Base-by-base conservation (phyloP, 2,888 invertebrate genomes). In the Poecilus cupreus region DNA sequence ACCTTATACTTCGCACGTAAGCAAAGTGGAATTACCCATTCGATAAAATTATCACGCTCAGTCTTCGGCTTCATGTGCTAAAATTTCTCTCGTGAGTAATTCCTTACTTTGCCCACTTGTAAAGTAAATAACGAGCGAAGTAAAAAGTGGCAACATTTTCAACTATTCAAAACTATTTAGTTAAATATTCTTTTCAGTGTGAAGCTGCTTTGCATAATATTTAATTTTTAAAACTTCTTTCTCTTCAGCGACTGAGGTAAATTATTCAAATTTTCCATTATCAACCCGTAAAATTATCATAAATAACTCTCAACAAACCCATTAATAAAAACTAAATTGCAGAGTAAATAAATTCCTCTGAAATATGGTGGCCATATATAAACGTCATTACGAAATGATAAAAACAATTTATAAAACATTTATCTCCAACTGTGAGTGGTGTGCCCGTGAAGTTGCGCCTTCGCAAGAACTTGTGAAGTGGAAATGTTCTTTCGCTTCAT, bases 321-420 rank as follows among this genome's bases (percentile, higher is more conserved):
- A 37, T 68, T 68, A 37, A 68, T 68, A 68, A 60, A 22, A 20
- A 6, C 64, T 37, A 37, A 37, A 68, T 37, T 37, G 64, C 64
- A 60, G 18, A 13, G 37, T 68, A 68, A 68, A 68, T 68, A 37
- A 37, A 68, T 37, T 37, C 32, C 37, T 37, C 18, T 60, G 32
- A 60, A 26, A 26, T 60, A 60, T 60, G n/a, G 26, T 32, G 13
- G 60, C 24, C 60, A 24, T 60, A 60, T 32, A 60, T 60, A 13
- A 24, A 24, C 32, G 60, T 60, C 60, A 13, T 60, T 32, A 24
- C 60, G 26, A 60, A 60, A 60, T 68, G 64, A 68, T 68, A 68
- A 68, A 68, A 68, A 68, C 64, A 37, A 68, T 68, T 68, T 68
- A 68, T 68, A 18, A 68, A 68, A 37, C 64, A 68, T 68, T 37